A percentile compares a stretch with the other conserved stretches of the same genome.
Conservation (phyloP, 2,888 invertebrate species). For the Linnaemya vulpina region DNA sequence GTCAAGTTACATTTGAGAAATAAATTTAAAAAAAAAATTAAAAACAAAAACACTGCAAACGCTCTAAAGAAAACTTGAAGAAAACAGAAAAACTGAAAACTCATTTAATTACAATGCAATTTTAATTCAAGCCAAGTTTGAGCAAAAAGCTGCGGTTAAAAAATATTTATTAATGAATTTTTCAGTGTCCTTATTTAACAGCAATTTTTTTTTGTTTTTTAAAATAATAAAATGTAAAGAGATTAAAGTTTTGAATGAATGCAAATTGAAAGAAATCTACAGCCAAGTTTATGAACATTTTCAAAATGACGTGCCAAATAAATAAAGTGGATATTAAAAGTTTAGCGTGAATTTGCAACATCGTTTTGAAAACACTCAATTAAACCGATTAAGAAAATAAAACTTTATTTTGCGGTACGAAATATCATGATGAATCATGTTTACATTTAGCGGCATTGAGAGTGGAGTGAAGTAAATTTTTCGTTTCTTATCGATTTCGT, state of each 20-base stretch:
- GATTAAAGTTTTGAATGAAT: constrained; percentile 9
- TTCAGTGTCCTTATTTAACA: background rate
- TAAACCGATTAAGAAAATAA: background rate
- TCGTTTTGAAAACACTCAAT: background rate
- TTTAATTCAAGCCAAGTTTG: constrained; percentile 1
- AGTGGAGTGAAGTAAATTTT: too few species aligned
- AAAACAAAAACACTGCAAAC: background rate
- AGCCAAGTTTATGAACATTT: background rate
- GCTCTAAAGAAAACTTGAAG: constrained; percentile 11
- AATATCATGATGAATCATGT: constrained; percentile 30
- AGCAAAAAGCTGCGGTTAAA: constrained; percentile 10
- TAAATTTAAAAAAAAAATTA: background rate
- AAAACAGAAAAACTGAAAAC: constrained; percentile 15
- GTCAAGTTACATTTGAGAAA: constrained; percentile 57
- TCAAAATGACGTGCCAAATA: constrained; percentile 30
- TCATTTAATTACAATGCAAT: constrained; percentile 1
- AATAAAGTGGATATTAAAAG: background rate
- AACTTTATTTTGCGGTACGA: background rate
- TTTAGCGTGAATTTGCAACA: constrained; percentile 24
- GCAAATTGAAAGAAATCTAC: background rate
- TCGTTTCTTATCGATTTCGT: background rate
- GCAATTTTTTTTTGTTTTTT: background rate
- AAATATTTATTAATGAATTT: background rate
- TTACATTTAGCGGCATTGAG: background rate
- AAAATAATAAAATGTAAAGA: background rate